phyloP scores from a whole-genome alignment of 2,797 vertebrate genomes.

The Sebastes cheni region DNA sequence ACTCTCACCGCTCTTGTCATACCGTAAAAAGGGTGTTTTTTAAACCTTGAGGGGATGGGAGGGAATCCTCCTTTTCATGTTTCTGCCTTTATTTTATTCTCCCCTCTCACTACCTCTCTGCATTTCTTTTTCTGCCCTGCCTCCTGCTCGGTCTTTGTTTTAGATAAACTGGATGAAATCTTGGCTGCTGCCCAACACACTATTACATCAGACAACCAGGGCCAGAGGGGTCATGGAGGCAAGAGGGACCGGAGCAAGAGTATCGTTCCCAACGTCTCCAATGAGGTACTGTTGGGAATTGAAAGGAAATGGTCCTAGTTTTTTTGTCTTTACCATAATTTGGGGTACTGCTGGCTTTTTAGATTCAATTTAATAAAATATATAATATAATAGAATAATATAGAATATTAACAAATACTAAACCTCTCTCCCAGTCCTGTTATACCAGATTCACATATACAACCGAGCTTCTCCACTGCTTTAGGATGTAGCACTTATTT shows the following conservation, averaged over 20 bases:
- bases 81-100: constrained; percentile 11
- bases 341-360: neutral
- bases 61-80: constrained; percentile 21
- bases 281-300: constrained; percentile 66
- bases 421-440: neutral
- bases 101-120: constrained; percentile 1
- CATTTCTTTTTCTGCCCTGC: neutral
- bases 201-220: constrained; percentile 90
- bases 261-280: constrained; percentile 75
- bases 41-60: constrained; percentile 17
- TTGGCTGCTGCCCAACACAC: constrained; percentile 94
- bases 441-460: neutral
- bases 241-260: constrained; percentile 82
- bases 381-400: too few relatives aligned
- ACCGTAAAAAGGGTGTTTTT: constrained; percentile 42
- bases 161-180: constrained; percentile 95
- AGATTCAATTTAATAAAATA: neutral
- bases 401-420: constrained; percentile 6
- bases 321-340: neutral
- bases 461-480: constrained; percentile 17
- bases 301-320: constrained; percentile 1
- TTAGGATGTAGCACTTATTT: constrained; percentile 41
- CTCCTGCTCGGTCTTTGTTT: constrained; percentile 32
- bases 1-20: constrained; percentile 33
- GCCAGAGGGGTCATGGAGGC: constrained; percentile 85